Base-by-base conservation (phyloP, 2,888 invertebrate species). In the Calliopum simillimum region DNA sequence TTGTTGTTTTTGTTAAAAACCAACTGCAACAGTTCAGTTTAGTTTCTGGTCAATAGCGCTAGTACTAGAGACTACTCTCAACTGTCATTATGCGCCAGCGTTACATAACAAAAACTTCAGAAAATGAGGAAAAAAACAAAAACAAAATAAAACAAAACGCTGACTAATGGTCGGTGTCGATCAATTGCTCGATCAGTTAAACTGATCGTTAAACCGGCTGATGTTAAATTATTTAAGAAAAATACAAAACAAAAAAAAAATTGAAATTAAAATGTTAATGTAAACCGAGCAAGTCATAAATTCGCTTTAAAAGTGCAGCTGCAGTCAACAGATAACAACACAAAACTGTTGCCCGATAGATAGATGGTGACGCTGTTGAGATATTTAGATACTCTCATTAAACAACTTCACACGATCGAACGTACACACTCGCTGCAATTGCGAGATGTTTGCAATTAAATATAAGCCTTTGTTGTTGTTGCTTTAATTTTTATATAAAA, bases 391-490 rank as follows among this genome's bases (percentile, higher is more conserved):
- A 33, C 33, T 33, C 33, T 33, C 33, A 33, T 33, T 49, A 16
- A 19, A 14, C 23, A 23, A 49, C 25, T 62, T 62, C 62, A 62
- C 62, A 62, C 62, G 49, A 47, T 62, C 62, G 8, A 14, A 12
- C 49, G 16, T 12, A 49, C n/a, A 12, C 49, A 5, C 16, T 16
- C 19, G 43, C 19, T 44, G 44, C 43, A 61, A 21, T 21, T 46
- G 33, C 61, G 21, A 61, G 61, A 61, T 61, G 61, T 44, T 44
- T 19, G 43, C 61, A 61, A 61, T 44, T 61, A n/a, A n/a, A n/a
- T n/a, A 58, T 58, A 12, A n/a, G 41, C 16, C 6, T n/a, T 16
- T 58, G 58, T 47, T 46, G 62, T 47, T 14, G n/a, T 25, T 62
- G 44, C n/a, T 11, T n/a, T n/a, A n/a, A 14, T 46, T 59, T 44